Percentiles rank a stretch among this genome's conserved stretches.
These are phyloP conservation scores for Aeoliscus strigatus DNA, from an alignment of 2,797 vertebrate genomes.

Conservation along the genomic window DNA sequence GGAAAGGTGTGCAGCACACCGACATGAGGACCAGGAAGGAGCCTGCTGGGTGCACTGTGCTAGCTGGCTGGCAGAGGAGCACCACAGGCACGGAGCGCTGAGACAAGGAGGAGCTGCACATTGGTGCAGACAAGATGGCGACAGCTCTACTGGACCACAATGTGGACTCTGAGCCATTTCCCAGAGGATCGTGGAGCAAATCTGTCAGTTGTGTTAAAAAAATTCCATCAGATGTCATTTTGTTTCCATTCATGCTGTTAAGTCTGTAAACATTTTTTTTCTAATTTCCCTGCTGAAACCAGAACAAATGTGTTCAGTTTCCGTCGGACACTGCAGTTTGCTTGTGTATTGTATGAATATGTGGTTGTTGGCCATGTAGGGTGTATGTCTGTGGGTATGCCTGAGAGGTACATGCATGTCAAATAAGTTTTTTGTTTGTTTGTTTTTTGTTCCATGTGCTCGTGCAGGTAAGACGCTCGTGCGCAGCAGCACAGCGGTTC, in stretches of 20 bases:
- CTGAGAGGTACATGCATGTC: conserved; percentile 55
- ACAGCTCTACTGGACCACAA: conserved; percentile 51
- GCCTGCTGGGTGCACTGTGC: conserved; percentile 33
- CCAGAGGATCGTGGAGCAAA: conserved; percentile 58
- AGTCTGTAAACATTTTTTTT: conserved; percentile 26
- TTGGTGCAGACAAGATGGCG: conserved; percentile 3
- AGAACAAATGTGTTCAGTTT: conserved; percentile 45
- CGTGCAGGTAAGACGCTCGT: conserved; percentile 53
- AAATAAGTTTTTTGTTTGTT: conserved; percentile 40
- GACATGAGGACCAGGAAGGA: conserved; percentile 24
- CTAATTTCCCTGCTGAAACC: conserved; percentile 50
- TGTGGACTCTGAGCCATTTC: conserved; percentile 63
- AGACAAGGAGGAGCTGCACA: conserved; percentile 24
- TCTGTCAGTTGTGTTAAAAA: conserved; percentile 41
- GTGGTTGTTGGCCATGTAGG: conserved; percentile 47
- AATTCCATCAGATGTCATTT: conserved; percentile 35
- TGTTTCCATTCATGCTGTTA: conserved; percentile 41
- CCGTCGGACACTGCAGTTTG: conserved; percentile 50
- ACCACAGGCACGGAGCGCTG: conserved; percentile 36
- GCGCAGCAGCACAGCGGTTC: conserved; percentile 47
- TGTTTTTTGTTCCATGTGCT: conserved; percentile 39
- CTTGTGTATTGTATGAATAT: conserved; percentile 46
- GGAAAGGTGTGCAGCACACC: conserved; percentile 50
- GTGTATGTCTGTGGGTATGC: conserved; percentile 51
- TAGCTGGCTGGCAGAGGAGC: conserved; percentile 34